Percentiles rank a stretch among this genome's conserved stretches.
Evolutionary conservation across 2,113 vertebrate species (phyloP).

Genomic region (Oncorhynchus keta): DNA sequence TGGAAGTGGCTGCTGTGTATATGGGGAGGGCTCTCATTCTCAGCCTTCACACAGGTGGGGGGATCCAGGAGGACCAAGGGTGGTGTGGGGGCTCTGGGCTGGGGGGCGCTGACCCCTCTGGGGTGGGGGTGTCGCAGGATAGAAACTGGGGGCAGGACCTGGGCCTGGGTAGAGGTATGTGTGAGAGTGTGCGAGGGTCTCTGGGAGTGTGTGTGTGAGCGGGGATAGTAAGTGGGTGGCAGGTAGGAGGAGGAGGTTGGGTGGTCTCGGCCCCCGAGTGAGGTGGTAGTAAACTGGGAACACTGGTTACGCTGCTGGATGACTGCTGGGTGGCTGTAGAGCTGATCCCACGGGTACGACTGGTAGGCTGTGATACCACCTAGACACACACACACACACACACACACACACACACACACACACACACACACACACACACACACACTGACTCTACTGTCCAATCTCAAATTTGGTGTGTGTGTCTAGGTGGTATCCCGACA

Average conservation of each 20-base stretch:
- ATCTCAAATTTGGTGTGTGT: no score
- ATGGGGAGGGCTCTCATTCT: conserved; percentile 65
- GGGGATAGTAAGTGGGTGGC: conserved; percentile 51
- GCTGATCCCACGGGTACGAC: conserved; percentile 67
- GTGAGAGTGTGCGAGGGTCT: conserved; percentile 23
- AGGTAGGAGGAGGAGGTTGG: conserved; percentile 44
- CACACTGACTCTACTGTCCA: not conserved
- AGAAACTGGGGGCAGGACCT: conserved; percentile 14
- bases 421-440: conserved; percentile 19
- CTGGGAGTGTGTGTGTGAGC: conserved; percentile 40
- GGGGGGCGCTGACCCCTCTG: conserved; percentile 38
- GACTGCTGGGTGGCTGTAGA: conserved; percentile 62
- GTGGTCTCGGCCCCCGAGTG: conserved; percentile 30
- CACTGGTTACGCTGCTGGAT: conserved; percentile 54
- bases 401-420: not conserved
- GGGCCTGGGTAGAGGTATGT: conserved; percentile 25
- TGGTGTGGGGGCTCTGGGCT: conserved; percentile 47
- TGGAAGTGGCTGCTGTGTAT: conserved; percentile 67
- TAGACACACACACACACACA: conserved; percentile 19
- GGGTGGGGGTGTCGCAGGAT: conserved; percentile 29
- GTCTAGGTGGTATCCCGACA: not conserved
- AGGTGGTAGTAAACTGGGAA: conserved; percentile 41
- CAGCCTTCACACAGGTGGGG: conserved; percentile 59
- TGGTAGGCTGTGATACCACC: conserved; percentile 64
- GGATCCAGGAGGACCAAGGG: conserved; percentile 46